A percentile compares a stretch with the other conserved stretches of the same genome.
Conservation (phyloP, 1,140 invertebrate species). For the Ceratina australensis region DNA sequence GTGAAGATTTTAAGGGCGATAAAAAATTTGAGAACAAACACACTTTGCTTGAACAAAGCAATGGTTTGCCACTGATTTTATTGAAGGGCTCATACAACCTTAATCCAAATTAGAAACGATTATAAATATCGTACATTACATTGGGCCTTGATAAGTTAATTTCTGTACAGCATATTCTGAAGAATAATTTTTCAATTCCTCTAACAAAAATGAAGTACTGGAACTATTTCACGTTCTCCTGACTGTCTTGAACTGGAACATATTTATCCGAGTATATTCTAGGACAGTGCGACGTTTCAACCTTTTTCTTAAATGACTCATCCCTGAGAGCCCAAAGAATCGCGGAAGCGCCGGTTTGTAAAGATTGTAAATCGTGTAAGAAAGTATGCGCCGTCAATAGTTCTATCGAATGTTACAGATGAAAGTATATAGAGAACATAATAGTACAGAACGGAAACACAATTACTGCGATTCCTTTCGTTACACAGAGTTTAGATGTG, state of each 20-base stretch:
- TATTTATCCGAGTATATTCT: not conserved
- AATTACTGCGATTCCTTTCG: not conserved
- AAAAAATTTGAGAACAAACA: no score
- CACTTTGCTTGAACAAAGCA: no score
- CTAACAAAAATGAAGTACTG: not conserved
- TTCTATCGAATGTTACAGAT: conserved; percentile 25
- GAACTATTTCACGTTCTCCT: not conserved
- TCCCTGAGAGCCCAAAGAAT: not conserved
- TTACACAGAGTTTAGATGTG: not conserved
- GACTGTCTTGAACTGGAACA: not conserved
- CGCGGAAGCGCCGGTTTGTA: not conserved
- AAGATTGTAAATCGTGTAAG: not conserved
- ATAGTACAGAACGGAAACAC: not conserved
- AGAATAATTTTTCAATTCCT: no score
- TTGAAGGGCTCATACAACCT: no score
- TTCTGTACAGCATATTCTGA: no score
- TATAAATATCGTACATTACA: no score
- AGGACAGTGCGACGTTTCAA: conserved; percentile 17
- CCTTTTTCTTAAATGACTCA: not conserved
- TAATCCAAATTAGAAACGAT: no score
- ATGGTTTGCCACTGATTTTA: no score
- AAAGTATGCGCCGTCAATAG: conserved; percentile 5
- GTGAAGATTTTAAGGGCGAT: no score
- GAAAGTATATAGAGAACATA: conserved; percentile 39
- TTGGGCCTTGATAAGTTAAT: no score